A percentile compares a stretch with the other conserved stretches of the same genome.
Evolutionary conservation across 1,140 invertebrate species (phyloP).

Genomic region (Euura saliciscinereae): DNA sequence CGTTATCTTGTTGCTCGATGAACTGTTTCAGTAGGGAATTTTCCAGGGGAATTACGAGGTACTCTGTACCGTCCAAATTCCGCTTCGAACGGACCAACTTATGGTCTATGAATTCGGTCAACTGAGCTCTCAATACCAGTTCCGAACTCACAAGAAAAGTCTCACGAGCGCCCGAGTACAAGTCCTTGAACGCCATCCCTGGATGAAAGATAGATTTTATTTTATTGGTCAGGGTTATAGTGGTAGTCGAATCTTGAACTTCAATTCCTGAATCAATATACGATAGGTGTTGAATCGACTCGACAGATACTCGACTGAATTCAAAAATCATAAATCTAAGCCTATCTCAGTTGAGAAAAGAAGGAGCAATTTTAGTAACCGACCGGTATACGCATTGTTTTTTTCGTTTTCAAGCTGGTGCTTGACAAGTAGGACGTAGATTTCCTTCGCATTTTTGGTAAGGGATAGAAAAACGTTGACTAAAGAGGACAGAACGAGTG

Average conservation of each 20-base stretch:
- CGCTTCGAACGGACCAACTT: slow-evolving; percentile 84
- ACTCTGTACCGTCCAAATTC: slow-evolving; percentile 79
- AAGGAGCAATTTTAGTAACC: slow-evolving; percentile 19
- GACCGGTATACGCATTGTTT: slow-evolving; percentile 76
- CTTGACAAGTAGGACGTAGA: slow-evolving; percentile 83
- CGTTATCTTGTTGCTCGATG: slow-evolving; percentile 62
- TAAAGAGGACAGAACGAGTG: slow-evolving; percentile 82
- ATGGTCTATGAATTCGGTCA: slow-evolving; percentile 94
- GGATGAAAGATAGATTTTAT: slow-evolving; percentile 38
- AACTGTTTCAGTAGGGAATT: slow-evolving; percentile 78
- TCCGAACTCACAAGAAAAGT: slow-evolving; percentile 90
- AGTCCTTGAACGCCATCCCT: slow-evolving; percentile 87
- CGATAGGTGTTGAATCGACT: no score
- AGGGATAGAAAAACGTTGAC: slow-evolving; percentile 88
- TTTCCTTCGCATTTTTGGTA: slow-evolving; percentile 84
- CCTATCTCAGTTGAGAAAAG: no score
- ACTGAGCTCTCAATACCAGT: slow-evolving; percentile 81
- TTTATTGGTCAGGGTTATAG: not conserved
- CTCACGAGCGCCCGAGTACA: slow-evolving; percentile 84
- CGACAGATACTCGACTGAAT: no score
- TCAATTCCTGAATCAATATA: no score
- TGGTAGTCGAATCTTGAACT: no score
- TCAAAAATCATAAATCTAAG: no score
- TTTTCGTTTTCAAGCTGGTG: slow-evolving; percentile 79
- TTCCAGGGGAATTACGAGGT: slow-evolving; percentile 81